phyloP scores from a whole-genome alignment of 2,113 vertebrate genomes.

The Cheilinus undulatus region DNA sequence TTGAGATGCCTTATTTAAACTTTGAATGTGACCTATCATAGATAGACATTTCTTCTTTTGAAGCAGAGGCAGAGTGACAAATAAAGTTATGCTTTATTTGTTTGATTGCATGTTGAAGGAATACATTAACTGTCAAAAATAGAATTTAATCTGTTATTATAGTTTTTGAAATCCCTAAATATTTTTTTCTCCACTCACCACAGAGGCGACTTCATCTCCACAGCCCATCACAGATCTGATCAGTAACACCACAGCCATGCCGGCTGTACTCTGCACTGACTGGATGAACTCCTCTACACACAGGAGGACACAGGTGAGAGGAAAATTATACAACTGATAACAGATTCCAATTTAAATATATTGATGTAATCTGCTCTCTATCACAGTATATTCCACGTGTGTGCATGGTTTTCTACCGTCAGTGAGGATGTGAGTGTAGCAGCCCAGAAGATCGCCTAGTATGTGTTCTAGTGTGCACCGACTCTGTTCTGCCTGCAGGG shows the following conservation, averaged over 20 bases:
- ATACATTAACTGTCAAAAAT: no score
- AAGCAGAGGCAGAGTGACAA: no score
- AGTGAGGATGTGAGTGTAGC: slow-evolving; percentile 86
- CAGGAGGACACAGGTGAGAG: not conserved
- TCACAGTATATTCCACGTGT: not conserved
- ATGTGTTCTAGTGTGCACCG: slow-evolving; percentile 74
- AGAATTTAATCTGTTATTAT: no score
- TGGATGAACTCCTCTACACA: slow-evolving; percentile 90
- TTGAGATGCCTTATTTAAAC: no score
- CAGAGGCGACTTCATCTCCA: slow-evolving; percentile 83
- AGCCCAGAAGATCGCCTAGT: slow-evolving; percentile 87
- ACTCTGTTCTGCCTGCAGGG: slow-evolving; percentile 62
- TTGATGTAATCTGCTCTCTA: not conserved
- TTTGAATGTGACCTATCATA: no score
- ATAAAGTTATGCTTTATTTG: no score
- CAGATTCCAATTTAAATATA: not conserved
- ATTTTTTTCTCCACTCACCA: slow-evolving; percentile 84
- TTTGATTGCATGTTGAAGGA: no score
- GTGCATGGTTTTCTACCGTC: slow-evolving; percentile 83
- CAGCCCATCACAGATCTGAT: slow-evolving; percentile 86
- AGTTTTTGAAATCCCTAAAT: not conserved
- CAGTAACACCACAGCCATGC: slow-evolving; percentile 90
- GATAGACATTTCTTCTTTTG: no score
- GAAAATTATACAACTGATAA: no score
- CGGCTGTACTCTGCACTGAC: slow-evolving; percentile 91